Base-by-base conservation (phyloP, 2,797 vertebrate genomes). In the Galagoides demidoff region DNA sequence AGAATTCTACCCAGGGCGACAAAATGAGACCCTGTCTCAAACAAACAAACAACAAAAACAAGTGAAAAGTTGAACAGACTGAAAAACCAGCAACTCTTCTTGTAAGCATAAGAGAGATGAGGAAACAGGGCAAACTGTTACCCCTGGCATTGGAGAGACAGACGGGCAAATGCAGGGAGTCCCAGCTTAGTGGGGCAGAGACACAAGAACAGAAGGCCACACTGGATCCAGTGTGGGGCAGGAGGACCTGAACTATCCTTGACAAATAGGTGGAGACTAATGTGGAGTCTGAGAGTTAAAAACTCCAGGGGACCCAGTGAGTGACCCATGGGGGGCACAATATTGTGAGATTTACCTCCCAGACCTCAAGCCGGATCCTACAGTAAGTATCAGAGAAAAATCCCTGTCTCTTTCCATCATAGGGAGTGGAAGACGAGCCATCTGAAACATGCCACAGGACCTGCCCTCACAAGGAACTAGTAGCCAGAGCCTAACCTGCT, bases 161-260 rank as follows among this genome's bases (percentile, higher is more conserved):
- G 39, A 45, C 5, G 17, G 71, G 25, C 27, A 45, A 14, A 29
- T 43, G 39, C 27, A 45, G 14, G 71, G 39, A 45, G 71, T 45
- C 3, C 1, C 27, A 45, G 25, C 71, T 29, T 27, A 45, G 25
- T 29, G 39, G 43, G 45, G 25, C 14, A 52, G 49, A 16, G 49
- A 16, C 49, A 52, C 49, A 52, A 13, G 49, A 52, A 4, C 49
- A 52, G 49, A 52, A 16, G 49, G 14, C 13, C 49, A 52, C 49
- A 52, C 49, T 0, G 37, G 39, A 45, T 8, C 6, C 7, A 74
- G 12, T 43, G 25, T 14, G 0, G 3, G 13, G 59, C 13, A 29
- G 71, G 39, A 74, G 45, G 45, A 25, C 27, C 43, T 74, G 7
- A 74, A 45, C 71, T 29, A 27, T 43, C 27, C 16, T 20, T 10